These are phyloP conservation scores for Dermatophagoides farinae DNA, from an alignment of 1,140 invertebrate genomes.

Conservation along the genomic window DNA sequence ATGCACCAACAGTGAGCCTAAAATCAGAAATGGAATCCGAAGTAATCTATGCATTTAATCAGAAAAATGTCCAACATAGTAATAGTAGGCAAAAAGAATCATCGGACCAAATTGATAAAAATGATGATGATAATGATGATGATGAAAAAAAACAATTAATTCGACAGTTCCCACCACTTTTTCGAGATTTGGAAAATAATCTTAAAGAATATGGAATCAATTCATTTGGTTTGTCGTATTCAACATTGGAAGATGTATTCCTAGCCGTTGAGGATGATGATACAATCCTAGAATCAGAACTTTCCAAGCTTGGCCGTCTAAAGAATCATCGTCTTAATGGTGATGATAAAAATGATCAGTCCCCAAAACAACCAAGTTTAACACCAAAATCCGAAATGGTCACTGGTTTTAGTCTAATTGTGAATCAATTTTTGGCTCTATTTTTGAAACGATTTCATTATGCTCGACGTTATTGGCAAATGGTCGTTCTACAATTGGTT, in stretches of 20 bases:
- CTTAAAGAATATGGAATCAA: conserved; percentile 39
- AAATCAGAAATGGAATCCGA: conserved; percentile 25
- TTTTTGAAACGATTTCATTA: conserved; percentile 19
- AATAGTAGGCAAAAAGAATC: too few species aligned
- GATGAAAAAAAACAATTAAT: background rate
- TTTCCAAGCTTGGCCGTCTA: too few species aligned
- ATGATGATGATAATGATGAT: conserved; percentile 23
- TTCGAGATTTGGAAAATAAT: conserved; percentile 39
- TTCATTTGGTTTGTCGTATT: conserved; percentile 53
- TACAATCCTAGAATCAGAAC: background rate
- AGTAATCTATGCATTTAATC: conserved; percentile 30
- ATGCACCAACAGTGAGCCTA: conserved; percentile 10
- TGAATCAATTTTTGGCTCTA: conserved; percentile 13
- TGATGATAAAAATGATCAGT: background rate
- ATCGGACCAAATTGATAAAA: too few species aligned
- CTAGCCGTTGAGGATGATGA: conserved; percentile 32
- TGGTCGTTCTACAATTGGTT: conserved; percentile 16
- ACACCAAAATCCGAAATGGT: background rate
- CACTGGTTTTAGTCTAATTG: background rate
- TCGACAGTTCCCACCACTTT: conserved; percentile 35
- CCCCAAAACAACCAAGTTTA: background rate
- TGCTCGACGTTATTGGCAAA: conserved; percentile 16
- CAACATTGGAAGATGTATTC: conserved; percentile 69
- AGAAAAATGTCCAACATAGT: too few species aligned
- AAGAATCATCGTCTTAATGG: background rate